Evolutionary conservation across 2,113 vertebrate genomes (phyloP), one percentile per base, ranked within the genome.

Genomic region (Marcusenius ussheri): DNA sequence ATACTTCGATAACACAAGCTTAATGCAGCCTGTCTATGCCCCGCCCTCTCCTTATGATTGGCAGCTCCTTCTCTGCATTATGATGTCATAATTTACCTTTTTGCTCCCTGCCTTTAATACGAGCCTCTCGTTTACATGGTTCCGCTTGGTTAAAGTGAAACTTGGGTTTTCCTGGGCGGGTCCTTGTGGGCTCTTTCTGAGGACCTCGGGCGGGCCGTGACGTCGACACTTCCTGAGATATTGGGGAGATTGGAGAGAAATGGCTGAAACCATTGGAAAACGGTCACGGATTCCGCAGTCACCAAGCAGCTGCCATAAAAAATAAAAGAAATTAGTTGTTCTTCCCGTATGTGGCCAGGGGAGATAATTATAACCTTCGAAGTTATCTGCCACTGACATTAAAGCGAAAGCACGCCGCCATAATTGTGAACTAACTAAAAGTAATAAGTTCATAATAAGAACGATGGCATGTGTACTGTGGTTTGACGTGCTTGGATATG

Each of bases 301-400:
- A 91, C 92, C 91, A 93, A 90, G 83, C 88, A 91, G 91, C 93
- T 91, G 92, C 90, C 93, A 8, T 62, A n/a, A 62, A 93, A 95
- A 96, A 95, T 96, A 95, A 95, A 95, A 93, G 92, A 94, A 95
- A 95, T 96, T 93, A 95, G 93, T 94, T 93, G 93, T 95, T 95
- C 93, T 93, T 84, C 93, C 93, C 92, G 93, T 94, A 93, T 94
- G 93, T 93, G 94, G 95, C 94, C 95, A 95, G 94, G 95, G 95
- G 95, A 95, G 94, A 94, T 93, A 92, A 93, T 93, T 94, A 95
- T 94, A 94, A 95, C 95, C 95, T 94, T 96, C 94, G 92, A 95
- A 95, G 96, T 96, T 96, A 95, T 96, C 94, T 93, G 92, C 91
- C 92, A 91, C 92, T 94, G 93, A 92, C 94, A 94, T 95, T 95